phyloP scores from a whole-genome alignment of 1,140 invertebrate species.

The Platyscapa corneri region DNA sequence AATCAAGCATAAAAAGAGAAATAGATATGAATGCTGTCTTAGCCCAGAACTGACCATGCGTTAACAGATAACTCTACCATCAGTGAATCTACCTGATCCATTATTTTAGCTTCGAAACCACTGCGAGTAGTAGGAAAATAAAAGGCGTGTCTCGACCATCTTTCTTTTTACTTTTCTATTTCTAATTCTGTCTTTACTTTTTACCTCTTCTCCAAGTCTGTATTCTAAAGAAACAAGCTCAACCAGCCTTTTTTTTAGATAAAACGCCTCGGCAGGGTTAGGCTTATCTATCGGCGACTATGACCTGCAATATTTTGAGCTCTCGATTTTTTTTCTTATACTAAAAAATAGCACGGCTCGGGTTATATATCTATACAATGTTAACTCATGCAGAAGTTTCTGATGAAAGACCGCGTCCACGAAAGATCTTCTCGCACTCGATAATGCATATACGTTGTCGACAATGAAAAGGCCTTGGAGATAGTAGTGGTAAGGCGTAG shows the following conservation, averaged over 20 bases:
- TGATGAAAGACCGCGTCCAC: conserved; percentile 26
- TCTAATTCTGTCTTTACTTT: not conserved
- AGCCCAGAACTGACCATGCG: conserved; percentile 54
- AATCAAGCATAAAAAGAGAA: conserved; percentile 4
- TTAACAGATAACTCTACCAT: conserved; percentile 61
- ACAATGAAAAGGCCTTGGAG: conserved; percentile 5
- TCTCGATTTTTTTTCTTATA: not conserved
- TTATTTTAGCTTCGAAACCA: conserved; percentile 21
- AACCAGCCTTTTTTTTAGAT: conserved; percentile 36
- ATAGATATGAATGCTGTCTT: conserved; percentile 9
- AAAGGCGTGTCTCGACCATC: not conserved
- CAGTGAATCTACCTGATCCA: conserved; percentile 31
- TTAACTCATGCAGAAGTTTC: not conserved
- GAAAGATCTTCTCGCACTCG: conserved; percentile 6
- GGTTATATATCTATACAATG: not conserved
- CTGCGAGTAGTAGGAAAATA: conserved; percentile 7
- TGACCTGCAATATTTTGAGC: not conserved
- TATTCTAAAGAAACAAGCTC: not conserved
- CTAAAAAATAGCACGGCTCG: not conserved
- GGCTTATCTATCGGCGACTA: conserved; percentile 13
- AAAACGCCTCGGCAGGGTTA: conserved; percentile 28
- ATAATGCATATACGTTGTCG: conserved; percentile 18
- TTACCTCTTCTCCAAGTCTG: not conserved
- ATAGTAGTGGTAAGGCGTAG: not conserved
- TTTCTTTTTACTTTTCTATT: not conserved